Percentiles rank a stretch among this genome's conserved stretches.
phyloP scores from a whole-genome alignment of 2,888 invertebrate species.

The Mimas tiliae region DNA sequence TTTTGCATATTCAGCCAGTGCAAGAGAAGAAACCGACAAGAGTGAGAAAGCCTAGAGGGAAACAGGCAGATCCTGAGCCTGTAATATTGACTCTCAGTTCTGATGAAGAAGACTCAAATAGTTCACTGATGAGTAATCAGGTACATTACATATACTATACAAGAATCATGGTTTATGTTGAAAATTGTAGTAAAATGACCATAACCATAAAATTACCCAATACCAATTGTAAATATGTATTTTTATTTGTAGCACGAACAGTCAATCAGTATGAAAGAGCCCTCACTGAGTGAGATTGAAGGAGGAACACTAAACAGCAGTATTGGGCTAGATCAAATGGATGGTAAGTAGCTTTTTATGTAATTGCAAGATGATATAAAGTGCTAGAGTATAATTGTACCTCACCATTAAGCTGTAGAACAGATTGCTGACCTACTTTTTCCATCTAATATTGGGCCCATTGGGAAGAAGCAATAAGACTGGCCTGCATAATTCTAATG shows the following conservation, averaged over 20 bases:
- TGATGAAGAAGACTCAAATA: constrained; percentile 87
- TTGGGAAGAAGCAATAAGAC: no score
- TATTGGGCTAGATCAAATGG: constrained; percentile 63
- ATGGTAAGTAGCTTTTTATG: constrained; percentile 59
- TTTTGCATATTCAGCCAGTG: constrained; percentile 46
- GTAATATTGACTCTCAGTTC: constrained; percentile 89
- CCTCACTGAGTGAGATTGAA: constrained; percentile 77
- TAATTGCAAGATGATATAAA: not conserved
- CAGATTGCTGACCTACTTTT: no score
- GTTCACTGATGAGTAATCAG: constrained; percentile 73
- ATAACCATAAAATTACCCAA: not conserved
- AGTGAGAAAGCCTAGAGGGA: constrained; percentile 80
- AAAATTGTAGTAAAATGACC: not conserved
- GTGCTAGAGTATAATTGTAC: no score
- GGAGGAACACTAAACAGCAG: constrained; percentile 67
- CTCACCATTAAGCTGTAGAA: no score
- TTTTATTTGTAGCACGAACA: constrained; percentile 63
- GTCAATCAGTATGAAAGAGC: constrained; percentile 71
- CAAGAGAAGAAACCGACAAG: constrained; percentile 74
- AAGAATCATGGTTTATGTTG: not conserved
- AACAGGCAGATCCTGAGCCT: constrained; percentile 86
- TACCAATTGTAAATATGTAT: constrained; percentile 3
- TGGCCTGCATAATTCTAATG: no score
- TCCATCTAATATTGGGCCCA: no score
- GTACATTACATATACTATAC: constrained; percentile 48